Conservation (phyloP, 2,888 invertebrate species). For the Dynastes tityus region DNA sequence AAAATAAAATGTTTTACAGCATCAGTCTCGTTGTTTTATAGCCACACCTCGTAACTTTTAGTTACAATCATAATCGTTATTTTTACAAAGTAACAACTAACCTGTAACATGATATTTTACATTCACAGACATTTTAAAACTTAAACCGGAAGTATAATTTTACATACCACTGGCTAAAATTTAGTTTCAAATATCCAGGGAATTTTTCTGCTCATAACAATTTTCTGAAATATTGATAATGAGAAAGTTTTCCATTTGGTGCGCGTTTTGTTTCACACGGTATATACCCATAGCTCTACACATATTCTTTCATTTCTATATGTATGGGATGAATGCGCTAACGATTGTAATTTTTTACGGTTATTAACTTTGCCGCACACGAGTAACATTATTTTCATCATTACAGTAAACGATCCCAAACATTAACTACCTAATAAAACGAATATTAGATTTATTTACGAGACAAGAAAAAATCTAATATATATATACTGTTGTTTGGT, state of each 20-base stretch:
- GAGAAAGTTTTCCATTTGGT: too few species aligned
- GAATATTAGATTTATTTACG: not conserved
- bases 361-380: not conserved
- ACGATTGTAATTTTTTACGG: constrained; percentile 1
- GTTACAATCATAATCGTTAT: not conserved
- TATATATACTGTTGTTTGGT: not conserved
- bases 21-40: too few species aligned
- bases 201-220: too few species aligned
- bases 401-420: constrained; percentile 7
- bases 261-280: not conserved
- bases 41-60: not conserved
- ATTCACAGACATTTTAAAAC: too few species aligned
- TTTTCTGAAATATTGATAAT: too few species aligned
- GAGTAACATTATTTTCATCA: not conserved
- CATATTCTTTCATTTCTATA: not conserved
- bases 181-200: too few species aligned
- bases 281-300: not conserved
- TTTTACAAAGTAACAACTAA: too few species aligned
- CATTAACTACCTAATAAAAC: not conserved
- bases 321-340: not conserved
- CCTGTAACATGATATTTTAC: too few species aligned
- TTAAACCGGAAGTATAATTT: too few species aligned
- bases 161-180: too few species aligned
- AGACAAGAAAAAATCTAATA: not conserved
- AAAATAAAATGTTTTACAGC: too few species aligned